Evolutionary conservation across 2,113 vertebrate species (phyloP), one percentile per base, ranked within the genome.

Genomic region (Pterophyllum scalare): DNA sequence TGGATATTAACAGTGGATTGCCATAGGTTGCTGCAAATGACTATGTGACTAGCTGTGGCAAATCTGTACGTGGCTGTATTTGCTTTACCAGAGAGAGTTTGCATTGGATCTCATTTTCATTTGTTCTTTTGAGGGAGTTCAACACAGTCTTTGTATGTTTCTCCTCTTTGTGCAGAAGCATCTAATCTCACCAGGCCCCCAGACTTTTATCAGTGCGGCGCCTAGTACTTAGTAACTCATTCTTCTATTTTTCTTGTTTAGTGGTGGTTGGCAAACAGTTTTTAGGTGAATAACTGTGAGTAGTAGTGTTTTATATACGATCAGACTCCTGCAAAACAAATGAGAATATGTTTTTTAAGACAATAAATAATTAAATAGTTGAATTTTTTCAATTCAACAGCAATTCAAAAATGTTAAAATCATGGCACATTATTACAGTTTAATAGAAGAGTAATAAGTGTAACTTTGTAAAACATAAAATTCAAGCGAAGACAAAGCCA

Each of bases 121-220:
- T 67, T 46, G 38, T 43, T 43, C n/a, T 43, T 65, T 26, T 43
- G 38, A 65, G 24, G 38, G 14, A 67, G 40, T 67, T 46, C 40
- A 67, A 46, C 22, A 26, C 64, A 67, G 15, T 46, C 64, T 67
- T 67, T 67, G 38, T 46, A 19, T 67, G 64, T 46, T 67, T 67
- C 64, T 67, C 8, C 22, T 67, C 26, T 6, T 46, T 67, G 8
- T 19, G 46, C 64, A 46, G 38, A 67, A 26, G 3, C 14, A 6
- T 46, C 64, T 67, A 67, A 67, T 67, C 40, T 67, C 40, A 46
- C 64, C 64, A 67, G 64, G 46, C 64, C 26, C 26, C 64, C 64
- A 67, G 40, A 67, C 40, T 67, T 67, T 67, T 26, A 67, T 67
- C 22, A 26, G 64, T 15, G 26, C 5, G 2, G 8, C 14, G 5